Percentiles rank a stretch among this genome's conserved stretches.
phyloP scores from a whole-genome alignment of 2,797 vertebrate species.

The Eleutherodactylus coqui region DNA sequence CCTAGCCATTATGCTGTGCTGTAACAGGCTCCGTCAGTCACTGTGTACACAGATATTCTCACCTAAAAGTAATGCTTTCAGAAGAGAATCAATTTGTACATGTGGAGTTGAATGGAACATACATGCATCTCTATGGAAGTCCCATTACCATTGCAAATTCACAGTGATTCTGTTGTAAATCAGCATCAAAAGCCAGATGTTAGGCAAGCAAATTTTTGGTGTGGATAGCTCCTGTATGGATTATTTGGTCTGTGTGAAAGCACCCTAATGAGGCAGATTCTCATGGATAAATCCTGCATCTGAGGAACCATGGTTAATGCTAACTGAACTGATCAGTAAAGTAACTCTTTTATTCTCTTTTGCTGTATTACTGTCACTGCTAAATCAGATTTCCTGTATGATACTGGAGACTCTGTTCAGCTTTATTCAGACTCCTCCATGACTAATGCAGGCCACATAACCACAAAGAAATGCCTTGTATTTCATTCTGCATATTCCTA shows the following conservation, averaged over 20 bases:
- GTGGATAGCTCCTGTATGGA: no score
- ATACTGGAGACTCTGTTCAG: not conserved
- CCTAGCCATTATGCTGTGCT: no score
- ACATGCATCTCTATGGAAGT: not conserved
- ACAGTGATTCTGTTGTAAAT: no score
- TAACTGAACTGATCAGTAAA: not conserved
- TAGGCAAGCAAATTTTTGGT: no score
- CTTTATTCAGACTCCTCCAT: not conserved
- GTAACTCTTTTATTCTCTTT: not conserved
- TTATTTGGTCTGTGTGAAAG: no score
- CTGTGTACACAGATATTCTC: no score
- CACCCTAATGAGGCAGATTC: not conserved
- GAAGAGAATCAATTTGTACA: no score
- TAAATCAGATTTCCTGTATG: constrained; percentile 11
- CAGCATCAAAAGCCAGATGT: no score
- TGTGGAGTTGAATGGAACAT: not conserved
- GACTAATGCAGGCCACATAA: not conserved
- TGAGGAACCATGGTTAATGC: not conserved
- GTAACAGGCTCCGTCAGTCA: not conserved
- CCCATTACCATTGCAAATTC: no score
- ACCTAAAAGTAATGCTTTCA: not conserved
- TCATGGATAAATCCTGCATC: not conserved
- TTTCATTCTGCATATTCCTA: not conserved
- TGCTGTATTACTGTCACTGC: not conserved
- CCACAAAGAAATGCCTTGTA: not conserved